These are phyloP conservation scores for Phaethornis superciliosus DNA, from an alignment of 2,113 vertebrate species.

Conservation along the genomic window DNA sequence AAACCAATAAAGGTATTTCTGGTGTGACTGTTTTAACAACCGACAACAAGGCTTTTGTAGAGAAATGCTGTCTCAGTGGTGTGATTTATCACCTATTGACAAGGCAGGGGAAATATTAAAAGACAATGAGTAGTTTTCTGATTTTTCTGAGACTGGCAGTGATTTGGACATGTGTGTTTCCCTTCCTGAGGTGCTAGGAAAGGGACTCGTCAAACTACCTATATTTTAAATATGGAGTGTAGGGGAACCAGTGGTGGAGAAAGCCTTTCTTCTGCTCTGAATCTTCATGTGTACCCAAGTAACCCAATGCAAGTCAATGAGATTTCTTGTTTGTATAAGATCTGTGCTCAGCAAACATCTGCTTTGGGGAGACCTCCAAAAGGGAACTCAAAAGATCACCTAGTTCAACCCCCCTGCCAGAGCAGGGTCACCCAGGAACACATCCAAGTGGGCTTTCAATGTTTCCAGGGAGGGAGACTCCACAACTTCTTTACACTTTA, in stretches of 20 bases:
- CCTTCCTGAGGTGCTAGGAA: background rate
- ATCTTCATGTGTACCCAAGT: background rate
- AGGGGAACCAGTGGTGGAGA: background rate
- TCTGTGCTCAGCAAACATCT: background rate
- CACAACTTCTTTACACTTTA: too few relatives aligned
- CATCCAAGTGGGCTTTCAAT: too few relatives aligned
- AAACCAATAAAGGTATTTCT: conserved; percentile 36
- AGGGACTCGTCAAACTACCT: background rate
- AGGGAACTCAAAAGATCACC: too few relatives aligned
- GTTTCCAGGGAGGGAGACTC: too few relatives aligned
- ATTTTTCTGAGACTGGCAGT: background rate
- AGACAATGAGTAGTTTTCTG: background rate
- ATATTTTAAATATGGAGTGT: background rate
- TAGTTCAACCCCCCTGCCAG: too few relatives aligned
- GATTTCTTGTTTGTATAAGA: background rate
- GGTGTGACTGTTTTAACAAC: background rate
- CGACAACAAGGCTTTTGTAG: background rate
- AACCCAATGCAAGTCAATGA: background rate
- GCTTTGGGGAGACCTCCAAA: too few relatives aligned
- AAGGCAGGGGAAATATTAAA: background rate
- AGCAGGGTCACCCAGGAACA: too few relatives aligned
- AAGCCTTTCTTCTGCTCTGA: background rate
- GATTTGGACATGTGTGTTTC: background rate
- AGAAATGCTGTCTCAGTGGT: background rate
- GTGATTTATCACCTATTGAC: background rate